Percentiles rank a stretch among this genome's conserved stretches.
phyloP scores from a whole-genome alignment of 30 jellyfish, hydroid and myxozoan species.

The Turritopsis dohrnii region DNA sequence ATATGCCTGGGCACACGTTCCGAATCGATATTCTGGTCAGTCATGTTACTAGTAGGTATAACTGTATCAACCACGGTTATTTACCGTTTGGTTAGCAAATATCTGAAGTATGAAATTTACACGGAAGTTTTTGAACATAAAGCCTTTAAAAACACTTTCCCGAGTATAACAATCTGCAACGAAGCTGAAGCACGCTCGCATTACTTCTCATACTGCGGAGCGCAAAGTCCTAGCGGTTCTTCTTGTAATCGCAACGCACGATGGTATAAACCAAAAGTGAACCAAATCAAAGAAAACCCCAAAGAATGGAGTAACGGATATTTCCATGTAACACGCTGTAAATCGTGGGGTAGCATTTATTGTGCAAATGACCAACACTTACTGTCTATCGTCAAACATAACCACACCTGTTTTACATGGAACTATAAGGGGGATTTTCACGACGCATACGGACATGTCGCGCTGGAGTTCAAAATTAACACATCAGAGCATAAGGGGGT shows the following conservation, averaged over 20 bases:
- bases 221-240: neutral
- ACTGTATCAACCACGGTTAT: neutral
- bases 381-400: neutral
- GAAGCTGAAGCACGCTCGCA: neutral
- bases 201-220: conserved; percentile 24
- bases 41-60: conserved; percentile 4
- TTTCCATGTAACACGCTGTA: neutral
- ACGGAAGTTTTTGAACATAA: neutral
- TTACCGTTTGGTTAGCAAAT: conserved; percentile 4
- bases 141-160: conserved; percentile 10
- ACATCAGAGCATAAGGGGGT: neutral
- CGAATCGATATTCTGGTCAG: conserved; percentile 16
- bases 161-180: conserved; percentile 11
- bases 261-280: neutral
- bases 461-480: neutral
- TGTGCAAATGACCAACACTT: neutral
- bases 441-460: conserved; percentile 15
- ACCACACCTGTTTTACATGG: conserved; percentile 12
- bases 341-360: conserved; percentile 17
- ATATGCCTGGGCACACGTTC: conserved; percentile 8
- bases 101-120: neutral
- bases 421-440: conserved; percentile 26
- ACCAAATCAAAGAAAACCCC: neutral
- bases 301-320: conserved; percentile 8
- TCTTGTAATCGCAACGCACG: neutral